A percentile compares a stretch with the other conserved stretches of the same genome.
These are phyloP conservation scores for Drosophila miranda DNA, from an alignment of 1,140 invertebrate species.

Conservation along the genomic window DNA sequence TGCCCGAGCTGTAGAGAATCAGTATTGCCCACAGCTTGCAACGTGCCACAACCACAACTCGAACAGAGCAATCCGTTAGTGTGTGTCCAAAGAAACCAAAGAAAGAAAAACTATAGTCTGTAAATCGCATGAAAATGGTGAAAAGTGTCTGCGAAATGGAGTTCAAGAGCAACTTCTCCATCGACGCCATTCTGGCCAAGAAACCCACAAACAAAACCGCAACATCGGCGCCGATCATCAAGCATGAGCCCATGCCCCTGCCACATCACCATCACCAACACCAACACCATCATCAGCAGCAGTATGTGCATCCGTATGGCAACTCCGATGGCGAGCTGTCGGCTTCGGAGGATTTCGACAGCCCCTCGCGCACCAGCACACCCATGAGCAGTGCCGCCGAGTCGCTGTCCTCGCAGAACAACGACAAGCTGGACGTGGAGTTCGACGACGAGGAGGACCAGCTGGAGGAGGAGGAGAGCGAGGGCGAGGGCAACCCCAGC, in stretches of 20 bases:
- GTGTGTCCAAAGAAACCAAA: constrained; percentile 16
- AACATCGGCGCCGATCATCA: constrained; percentile 28
- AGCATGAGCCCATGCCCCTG: constrained; percentile 39
- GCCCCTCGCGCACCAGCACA: constrained; percentile 72
- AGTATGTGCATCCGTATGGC: constrained; percentile 73
- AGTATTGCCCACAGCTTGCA: constrained; percentile 26
- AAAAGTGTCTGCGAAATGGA: constrained; percentile 79
- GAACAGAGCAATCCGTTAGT: constrained; percentile 38
- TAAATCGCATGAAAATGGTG: constrained; percentile 51
- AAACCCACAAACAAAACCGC: constrained; percentile 48
- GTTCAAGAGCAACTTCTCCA: constrained; percentile 87
- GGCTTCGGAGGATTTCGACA: constrained; percentile 74
- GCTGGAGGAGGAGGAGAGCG: constrained; percentile 62
- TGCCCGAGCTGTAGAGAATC: constrained; percentile 48
- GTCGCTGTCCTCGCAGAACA: constrained; percentile 62
- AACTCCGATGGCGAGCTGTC: constrained; percentile 71
- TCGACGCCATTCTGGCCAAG: constrained; percentile 86
- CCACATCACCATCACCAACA: constrained; percentile 36
- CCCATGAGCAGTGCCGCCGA: constrained; percentile 78
- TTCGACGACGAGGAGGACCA: constrained; percentile 69
- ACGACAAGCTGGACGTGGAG: constrained; percentile 72
- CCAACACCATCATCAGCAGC: constrained; percentile 27
- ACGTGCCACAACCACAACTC: constrained; percentile 43
- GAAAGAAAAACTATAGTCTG: constrained; percentile 19
- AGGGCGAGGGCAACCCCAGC: constrained; percentile 64